Base-by-base conservation (phyloP, 1,140 invertebrate genomes). In the Calosoma granatense region DNA sequence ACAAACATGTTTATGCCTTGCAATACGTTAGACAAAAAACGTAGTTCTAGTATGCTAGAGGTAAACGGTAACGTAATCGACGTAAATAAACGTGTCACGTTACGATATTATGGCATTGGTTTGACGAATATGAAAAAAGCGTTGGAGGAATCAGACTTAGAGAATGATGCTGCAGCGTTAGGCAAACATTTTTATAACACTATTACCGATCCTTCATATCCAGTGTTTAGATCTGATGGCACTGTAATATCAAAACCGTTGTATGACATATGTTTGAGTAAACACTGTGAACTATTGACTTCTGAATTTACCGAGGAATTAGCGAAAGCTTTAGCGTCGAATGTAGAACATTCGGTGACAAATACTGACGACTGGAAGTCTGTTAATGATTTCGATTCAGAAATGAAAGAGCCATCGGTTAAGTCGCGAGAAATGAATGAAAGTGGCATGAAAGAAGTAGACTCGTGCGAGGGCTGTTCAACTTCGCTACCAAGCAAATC, bases 151-250 rank as follows among this genome's bases (percentile, higher is more conserved):
- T 15, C 17, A 47, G 41, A 47, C 15, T 4, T 12, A 11, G 41
- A 47, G 17, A n/a, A 36, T 36, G 6, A 9, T 36, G 26, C n/a
- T 36, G n/a, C n/a, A n/a, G n/a, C n/a, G n/a, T n/a, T n/a, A n/a
- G n/a, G n/a, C n/a, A 47, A 47, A 12, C 41, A 47, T 47, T 4
- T 67, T 47, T 83, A 75, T 14, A 80, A 82, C 56, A 87, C 87
- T 1, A 88, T 91, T 54, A 80, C 82, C 22, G 88, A 91, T 74
- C 87, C 88, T 17, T 77, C 73, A 52, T 86, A 83, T 74, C 88
- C 87, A 20, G 78, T 88, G 11, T 88, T 90, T 63, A 80, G 83
- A 62, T 75, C 74, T 36, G 81, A 90, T 56, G 86, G 87, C 1
- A 73, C 83, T 22, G 79, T 83, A 4, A 83, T 87, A 39, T 90